Base-by-base conservation (phyloP, 2,113 vertebrate species). In the Monarcha castaneiventris region DNA sequence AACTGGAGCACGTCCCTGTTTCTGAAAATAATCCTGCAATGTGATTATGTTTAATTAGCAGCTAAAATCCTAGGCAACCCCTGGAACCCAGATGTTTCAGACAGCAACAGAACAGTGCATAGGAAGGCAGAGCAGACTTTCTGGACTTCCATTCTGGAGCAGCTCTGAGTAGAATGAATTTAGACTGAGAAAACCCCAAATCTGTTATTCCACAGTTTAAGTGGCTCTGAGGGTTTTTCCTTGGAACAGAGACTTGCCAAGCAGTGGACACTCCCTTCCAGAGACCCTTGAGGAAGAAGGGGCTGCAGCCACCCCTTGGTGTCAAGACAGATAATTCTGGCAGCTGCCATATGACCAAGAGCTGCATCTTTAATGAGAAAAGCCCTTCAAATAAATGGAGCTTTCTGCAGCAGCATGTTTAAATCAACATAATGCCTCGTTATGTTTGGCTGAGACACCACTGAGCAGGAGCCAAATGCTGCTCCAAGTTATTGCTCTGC, bases 1-100 rank as follows among this genome's bases (percentile, higher is more conserved):
- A 91, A 87, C 49, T 46, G 43, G 66, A 96, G 58, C 49, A 68
- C 81, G 11, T 15, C n/a, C 20, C 29, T 18, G 16, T 3, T 51
- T 55, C 83, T 76, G 73, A 85, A 85, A 93, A 73, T 30, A 85
- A 87, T 64, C 84, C 82, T 66, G 74, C 71, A 79, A 17, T 16
- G 49, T 25, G 71, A 92, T 76, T 61, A 26, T 69, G 77, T 19
- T 81, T 87, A 68, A 89, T 93, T 87, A 91, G 84, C 84, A 69
- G 88, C 74, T 66, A 62, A 84, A 94, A 76, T 46, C 71, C 35
- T 81, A 87, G 71, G 66, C 77, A 84, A 20, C 43, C 62, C 46
- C 75, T 91, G 93, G 74, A 52, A 75, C 55, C 89, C 94, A 94
- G 81, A 96, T 89, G 93, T 91, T 82, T 17, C 7, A 9, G 48